Conservation (phyloP, 2,113 vertebrate species). For the Elgaria multicarinata region DNA sequence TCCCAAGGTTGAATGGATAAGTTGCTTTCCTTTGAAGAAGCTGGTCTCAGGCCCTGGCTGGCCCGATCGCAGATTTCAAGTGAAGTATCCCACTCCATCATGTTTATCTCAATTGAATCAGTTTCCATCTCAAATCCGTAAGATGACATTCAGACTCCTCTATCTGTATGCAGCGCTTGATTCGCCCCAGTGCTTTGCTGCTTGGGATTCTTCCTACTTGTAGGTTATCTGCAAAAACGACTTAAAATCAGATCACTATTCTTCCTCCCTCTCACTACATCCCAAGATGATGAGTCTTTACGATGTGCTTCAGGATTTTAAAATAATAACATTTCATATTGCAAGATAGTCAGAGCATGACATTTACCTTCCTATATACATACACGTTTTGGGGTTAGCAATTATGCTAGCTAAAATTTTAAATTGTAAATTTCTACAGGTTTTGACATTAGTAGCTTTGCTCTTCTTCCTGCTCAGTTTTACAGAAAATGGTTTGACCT, state of each 20-base stretch:
- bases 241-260: slow-evolving; percentile 8
- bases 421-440: background rate
- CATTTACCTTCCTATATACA: background rate
- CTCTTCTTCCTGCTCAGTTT: background rate
- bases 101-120: slow-evolving; percentile 37
- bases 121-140: slow-evolving; percentile 24
- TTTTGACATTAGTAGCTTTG: background rate
- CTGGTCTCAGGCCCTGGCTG: slow-evolving; percentile 6
- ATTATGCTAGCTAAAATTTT: background rate
- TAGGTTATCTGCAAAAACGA: slow-evolving; percentile 7
- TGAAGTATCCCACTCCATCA: background rate
- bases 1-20: slow-evolving; percentile 15
- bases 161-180: slow-evolving; percentile 9
- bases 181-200: background rate
- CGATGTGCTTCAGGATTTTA: background rate
- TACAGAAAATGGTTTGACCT: background rate
- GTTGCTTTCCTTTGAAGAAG: slow-evolving; percentile 35
- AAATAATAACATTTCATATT: slow-evolving; percentile 9
- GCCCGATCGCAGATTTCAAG: slow-evolving; percentile 20
- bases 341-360: slow-evolving; percentile 9
- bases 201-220: background rate
- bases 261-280: background rate
- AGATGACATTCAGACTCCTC: slow-evolving; percentile 18
- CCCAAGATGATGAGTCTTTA: slow-evolving; percentile 1
- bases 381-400: slow-evolving; percentile 9